Evolutionary conservation across 2,113 vertebrate genomes (phyloP).

Genomic region (Thamnaconus septentrionalis): DNA sequence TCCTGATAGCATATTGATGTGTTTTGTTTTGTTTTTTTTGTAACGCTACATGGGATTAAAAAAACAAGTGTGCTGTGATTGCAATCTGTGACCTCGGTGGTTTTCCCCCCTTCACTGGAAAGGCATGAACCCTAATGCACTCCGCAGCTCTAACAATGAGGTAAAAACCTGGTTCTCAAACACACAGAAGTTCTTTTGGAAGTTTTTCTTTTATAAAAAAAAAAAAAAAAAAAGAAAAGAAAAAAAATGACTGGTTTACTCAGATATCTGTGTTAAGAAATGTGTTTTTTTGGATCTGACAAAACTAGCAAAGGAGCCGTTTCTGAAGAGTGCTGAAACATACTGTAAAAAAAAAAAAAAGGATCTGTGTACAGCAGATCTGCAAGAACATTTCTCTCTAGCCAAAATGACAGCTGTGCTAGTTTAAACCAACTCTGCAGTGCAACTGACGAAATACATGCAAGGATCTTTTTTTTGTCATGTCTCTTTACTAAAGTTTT

Average conservation of each 20-base stretch:
- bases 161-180: background rate
- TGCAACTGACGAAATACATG: conserved; percentile 8
- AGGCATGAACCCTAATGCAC: conserved; percentile 35
- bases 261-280: background rate
- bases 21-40: conserved; percentile 30
- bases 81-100: conserved; percentile 63
- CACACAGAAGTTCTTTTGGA: too few relatives aligned
- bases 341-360: background rate
- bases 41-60: too few relatives aligned
- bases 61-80: conserved; percentile 68
- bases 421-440: conserved; percentile 26
- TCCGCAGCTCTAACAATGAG: conserved; percentile 13
- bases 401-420: conserved; percentile 5
- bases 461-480: conserved; percentile 23
- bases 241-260: too few relatives aligned
- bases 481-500: conserved; percentile 13
- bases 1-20: conserved; percentile 61
- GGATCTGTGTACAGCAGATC: conserved; percentile 3
- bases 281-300: conserved; percentile 19
- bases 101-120: conserved; percentile 39
- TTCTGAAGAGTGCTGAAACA: conserved; percentile 11
- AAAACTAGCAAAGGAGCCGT: conserved; percentile 12
- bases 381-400: background rate
- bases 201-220: too few relatives aligned
- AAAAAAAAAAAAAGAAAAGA: too few relatives aligned